These are phyloP conservation scores for Litoditis marina DNA, from an alignment of 2,888 invertebrate species.

Conservation along the genomic window DNA sequence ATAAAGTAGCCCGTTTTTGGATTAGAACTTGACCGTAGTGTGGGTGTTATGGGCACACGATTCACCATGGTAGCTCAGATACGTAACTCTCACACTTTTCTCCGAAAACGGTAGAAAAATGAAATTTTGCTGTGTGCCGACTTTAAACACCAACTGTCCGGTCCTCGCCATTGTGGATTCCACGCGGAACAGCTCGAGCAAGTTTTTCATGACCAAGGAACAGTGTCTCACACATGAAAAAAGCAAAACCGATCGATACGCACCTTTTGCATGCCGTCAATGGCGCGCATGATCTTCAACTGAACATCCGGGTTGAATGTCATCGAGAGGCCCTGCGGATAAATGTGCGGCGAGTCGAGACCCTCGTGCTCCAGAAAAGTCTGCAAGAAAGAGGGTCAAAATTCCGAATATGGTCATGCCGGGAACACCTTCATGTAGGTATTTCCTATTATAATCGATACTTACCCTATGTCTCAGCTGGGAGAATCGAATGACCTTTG, in stretches of 20 bases:
- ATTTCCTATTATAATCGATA: no score
- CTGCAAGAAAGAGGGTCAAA: conserved; percentile 62
- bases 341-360: conserved; percentile 73
- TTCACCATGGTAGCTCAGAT: not conserved
- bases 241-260: conserved; percentile 59
- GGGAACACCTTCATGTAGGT: no score
- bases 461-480: conserved; percentile 63
- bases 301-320: conserved; percentile 79
- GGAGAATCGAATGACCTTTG: conserved; percentile 76
- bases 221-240: no score
- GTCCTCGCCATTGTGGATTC: no score
- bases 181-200: no score
- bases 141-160: no score
- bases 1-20: not conserved
- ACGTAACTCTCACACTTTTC: no score
- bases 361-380: conserved; percentile 86
- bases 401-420: not conserved
- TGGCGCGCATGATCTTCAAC: conserved; percentile 70
- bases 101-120: no score
- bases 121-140: no score
- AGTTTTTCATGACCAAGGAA: no score
- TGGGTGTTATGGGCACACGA: no score
- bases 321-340: conserved; percentile 82
- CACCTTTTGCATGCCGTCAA: conserved; percentile 75
- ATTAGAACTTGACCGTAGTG: no score